A percentile compares a stretch with the other conserved stretches of the same genome.
Evolutionary conservation across 1,140 invertebrate genomes (phyloP).

Genomic region (Apis laboriosa): DNA sequence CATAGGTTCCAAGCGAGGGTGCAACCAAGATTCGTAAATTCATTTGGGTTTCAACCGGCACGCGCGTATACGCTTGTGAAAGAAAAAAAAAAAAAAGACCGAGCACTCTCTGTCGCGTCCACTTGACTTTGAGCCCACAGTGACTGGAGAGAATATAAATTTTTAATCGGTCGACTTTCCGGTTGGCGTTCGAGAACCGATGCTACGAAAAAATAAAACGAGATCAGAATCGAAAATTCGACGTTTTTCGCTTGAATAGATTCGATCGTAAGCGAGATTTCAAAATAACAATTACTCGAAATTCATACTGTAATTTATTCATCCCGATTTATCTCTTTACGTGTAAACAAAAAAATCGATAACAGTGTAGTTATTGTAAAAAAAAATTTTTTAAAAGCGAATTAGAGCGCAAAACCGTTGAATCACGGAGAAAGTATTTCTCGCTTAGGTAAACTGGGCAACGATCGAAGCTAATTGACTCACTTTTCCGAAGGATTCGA

Average conservation of each 20-base stretch:
- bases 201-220: not conserved
- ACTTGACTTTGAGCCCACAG: not conserved
- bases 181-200: not conserved
- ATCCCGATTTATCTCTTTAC: too few species aligned
- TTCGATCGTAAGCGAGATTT: not conserved
- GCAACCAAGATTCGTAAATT: slow-evolving; percentile 60
- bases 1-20: slow-evolving; percentile 26
- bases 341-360: not conserved
- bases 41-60: slow-evolving; percentile 39
- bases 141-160: slow-evolving; percentile 39
- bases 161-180: slow-evolving; percentile 33
- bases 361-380: too few species aligned
- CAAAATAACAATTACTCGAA: too few species aligned
- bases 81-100: not conserved
- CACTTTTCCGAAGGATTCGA: not conserved
- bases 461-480: slow-evolving; percentile 9
- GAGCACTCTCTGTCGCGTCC: not conserved
- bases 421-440: slow-evolving; percentile 16
- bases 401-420: not conserved
- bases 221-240: not conserved
- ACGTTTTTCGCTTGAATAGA: not conserved
- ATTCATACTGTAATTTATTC: too few species aligned
- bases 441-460: not conserved
- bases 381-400: slow-evolving; percentile 5
- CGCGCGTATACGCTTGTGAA: slow-evolving; percentile 6